Evolutionary conservation across 2,797 vertebrate genomes (phyloP).

Genomic region (Cossypha niveicapilla): DNA sequence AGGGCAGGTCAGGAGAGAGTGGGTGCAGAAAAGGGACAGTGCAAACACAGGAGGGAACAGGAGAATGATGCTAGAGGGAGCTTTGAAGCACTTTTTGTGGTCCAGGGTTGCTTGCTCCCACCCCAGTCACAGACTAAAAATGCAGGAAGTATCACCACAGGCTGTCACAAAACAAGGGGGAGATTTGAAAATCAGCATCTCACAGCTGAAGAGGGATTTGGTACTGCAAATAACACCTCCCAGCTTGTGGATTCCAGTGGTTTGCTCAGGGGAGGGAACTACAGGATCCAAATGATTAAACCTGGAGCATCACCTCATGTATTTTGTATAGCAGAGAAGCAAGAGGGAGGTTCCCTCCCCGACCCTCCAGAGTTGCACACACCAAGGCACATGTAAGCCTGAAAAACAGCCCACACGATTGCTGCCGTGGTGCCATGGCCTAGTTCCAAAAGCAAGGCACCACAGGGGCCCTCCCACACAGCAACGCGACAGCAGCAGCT

Average conservation of each 20-base stretch:
- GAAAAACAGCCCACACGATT: background rate
- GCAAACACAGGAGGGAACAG: background rate
- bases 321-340: background rate
- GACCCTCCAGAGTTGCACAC: fast-evolving
- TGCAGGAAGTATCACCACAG: background rate
- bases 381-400: background rate
- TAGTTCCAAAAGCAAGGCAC: background rate
- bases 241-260: background rate
- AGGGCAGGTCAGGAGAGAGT: background rate
- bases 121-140: background rate
- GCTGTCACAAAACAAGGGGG: background rate
- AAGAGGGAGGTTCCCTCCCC: background rate
- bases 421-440: background rate
- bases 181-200: background rate
- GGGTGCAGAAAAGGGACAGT: background rate
- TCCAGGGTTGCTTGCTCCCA: background rate
- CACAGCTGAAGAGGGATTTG: background rate
- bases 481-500: fast-evolving
- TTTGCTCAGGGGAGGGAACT: background rate
- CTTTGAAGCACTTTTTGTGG: background rate
- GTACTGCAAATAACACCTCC: background rate
- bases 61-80: background rate
- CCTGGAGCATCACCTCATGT: background rate
- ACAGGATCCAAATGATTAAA: background rate
- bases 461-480: background rate